Evolutionary conservation across 1,140 invertebrate genomes (phyloP).

Genomic region (Solenopsis invicta): DNA sequence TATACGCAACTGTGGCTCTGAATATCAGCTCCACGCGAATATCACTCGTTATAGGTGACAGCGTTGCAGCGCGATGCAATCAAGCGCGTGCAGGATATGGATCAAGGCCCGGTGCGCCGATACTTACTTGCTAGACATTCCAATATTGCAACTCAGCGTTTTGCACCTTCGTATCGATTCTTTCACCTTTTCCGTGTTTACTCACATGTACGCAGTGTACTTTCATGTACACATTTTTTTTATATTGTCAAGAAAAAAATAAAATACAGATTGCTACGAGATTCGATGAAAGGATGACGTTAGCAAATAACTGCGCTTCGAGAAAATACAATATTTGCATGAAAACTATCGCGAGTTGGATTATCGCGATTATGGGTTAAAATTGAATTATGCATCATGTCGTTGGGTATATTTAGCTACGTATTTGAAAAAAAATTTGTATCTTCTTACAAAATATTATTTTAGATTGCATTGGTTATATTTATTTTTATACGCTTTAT

Average conservation of each 20-base stretch:
- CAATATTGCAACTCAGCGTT: slow-evolving; percentile 80
- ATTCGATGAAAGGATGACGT: slow-evolving; percentile 63
- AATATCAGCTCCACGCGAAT: slow-evolving; percentile 52
- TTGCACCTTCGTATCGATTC: slow-evolving; percentile 64
- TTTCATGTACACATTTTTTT: not conserved
- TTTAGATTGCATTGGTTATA: not conserved
- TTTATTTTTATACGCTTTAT: not conserved
- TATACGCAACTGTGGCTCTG: not conserved
- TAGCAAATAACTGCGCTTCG: not conserved
- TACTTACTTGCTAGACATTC: slow-evolving; percentile 80
- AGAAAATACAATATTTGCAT: slow-evolving; percentile 62
- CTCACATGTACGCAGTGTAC: not conserved
- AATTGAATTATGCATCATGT: slow-evolving; percentile 71
- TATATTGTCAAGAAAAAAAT: slow-evolving; percentile 26
- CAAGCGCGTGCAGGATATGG: slow-evolving; percentile 76
- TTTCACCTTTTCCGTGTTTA: slow-evolving; percentile 66
- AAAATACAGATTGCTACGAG: slow-evolving; percentile 10
- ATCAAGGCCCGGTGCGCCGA: slow-evolving; percentile 80
- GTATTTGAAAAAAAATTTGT: not conserved
- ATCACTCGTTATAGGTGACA: not conserved
- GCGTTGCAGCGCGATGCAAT: slow-evolving; percentile 15
- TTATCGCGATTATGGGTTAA: slow-evolving; percentile 70
- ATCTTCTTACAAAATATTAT: slow-evolving; percentile 16
- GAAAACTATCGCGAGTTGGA: slow-evolving; percentile 73
- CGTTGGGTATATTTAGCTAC: slow-evolving; percentile 26